These are phyloP conservation scores for Drosophila auraria DNA, from an alignment of 1,140 invertebrate species.

Conservation along the genomic window DNA sequence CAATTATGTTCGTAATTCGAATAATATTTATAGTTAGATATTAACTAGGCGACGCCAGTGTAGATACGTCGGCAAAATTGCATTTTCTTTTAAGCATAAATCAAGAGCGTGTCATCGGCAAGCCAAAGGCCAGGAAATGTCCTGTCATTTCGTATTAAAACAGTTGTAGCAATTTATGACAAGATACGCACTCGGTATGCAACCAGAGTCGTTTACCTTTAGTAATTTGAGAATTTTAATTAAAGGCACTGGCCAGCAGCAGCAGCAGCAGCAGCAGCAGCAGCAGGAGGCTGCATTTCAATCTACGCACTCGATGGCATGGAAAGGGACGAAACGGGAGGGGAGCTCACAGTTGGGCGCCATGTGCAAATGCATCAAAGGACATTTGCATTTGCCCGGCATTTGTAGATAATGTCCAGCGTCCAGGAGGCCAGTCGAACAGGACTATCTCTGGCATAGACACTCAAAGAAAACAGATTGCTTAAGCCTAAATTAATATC, in stretches of 20 bases:
- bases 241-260: conserved; percentile 58
- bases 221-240: conserved; percentile 77
- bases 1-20: conserved; percentile 22
- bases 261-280: conserved; percentile 27
- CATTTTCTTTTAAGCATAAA: conserved; percentile 44
- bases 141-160: conserved; percentile 43
- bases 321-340: background rate
- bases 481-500: too few species aligned
- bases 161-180: conserved; percentile 57
- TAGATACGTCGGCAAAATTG: background rate
- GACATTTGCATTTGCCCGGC: conserved; percentile 66
- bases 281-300: conserved; percentile 35
- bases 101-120: conserved; percentile 34
- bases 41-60: background rate
- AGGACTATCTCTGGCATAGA: conserved; percentile 35
- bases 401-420: conserved; percentile 71
- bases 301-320: conserved; percentile 27
- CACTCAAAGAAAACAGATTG: background rate
- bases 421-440: conserved; percentile 45
- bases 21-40: conserved; percentile 32
- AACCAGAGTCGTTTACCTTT: conserved; percentile 65
- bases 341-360: conserved; percentile 40
- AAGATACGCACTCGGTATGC: conserved; percentile 26
- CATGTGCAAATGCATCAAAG: conserved; percentile 69
- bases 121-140: conserved; percentile 23